Conservation (phyloP, 37 sponge, comb jelly and placozoan genomes). For the Corticium candelabrum region DNA sequence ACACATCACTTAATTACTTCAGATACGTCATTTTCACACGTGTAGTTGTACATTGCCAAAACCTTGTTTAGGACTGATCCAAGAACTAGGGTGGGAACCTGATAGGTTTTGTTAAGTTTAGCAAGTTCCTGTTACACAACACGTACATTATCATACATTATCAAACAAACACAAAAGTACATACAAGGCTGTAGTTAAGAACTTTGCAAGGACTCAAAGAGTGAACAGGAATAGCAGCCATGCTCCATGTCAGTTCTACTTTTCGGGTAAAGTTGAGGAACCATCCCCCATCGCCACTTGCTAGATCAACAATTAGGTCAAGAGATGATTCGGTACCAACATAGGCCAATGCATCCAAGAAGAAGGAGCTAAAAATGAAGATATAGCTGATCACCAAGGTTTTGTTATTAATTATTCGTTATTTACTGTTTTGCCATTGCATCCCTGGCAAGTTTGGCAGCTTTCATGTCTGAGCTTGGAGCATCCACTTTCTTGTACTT, state of each 20-base stretch:
- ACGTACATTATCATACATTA: background rate
- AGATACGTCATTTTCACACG: background rate
- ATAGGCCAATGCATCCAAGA: background rate
- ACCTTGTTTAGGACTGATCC: background rate
- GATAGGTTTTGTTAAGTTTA: background rate
- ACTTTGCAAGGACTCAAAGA: background rate
- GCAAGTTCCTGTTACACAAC: background rate
- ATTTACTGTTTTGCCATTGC: background rate
- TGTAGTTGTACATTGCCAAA: background rate
- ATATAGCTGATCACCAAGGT: too few relatives aligned
- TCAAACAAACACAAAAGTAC: background rate
- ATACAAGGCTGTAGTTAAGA: background rate
- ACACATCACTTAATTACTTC: too few relatives aligned
- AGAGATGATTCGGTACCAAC: background rate
- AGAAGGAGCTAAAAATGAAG: background rate
- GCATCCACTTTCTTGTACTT: background rate
- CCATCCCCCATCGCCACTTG: background rate
- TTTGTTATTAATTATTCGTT: background rate
- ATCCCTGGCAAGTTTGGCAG: background rate
- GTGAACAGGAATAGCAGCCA: background rate
- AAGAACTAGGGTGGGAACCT: background rate
- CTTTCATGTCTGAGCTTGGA: background rate
- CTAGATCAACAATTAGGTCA: background rate
- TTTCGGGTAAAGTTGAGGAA: background rate
- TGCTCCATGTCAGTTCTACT: background rate